Evolutionary conservation across 2,888 invertebrate species (phyloP).

Genomic region (Notodonta ziczac): DNA sequence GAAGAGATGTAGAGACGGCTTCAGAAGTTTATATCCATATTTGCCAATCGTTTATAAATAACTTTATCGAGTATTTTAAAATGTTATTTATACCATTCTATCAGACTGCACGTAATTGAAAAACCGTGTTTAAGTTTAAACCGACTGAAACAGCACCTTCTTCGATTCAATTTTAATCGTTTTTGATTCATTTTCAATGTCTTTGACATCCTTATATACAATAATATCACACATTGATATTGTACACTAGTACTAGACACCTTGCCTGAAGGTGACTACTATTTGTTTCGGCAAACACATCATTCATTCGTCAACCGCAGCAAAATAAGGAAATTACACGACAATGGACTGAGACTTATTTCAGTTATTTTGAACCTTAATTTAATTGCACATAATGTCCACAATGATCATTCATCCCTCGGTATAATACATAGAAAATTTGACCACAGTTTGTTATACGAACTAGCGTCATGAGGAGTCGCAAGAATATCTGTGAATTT

Average conservation of each 20-base stretch:
- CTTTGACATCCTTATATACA: slow-evolving; percentile 66
- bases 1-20: too few relatives aligned
- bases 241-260: slow-evolving; percentile 53
- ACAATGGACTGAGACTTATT: slow-evolving; percentile 2
- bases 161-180: slow-evolving; percentile 42
- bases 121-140: slow-evolving; percentile 10
- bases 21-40: too few relatives aligned
- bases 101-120: background rate
- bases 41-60: too few relatives aligned
- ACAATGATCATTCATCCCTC: slow-evolving; percentile 8
- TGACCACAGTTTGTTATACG: slow-evolving; percentile 16
- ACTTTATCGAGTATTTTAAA: too few relatives aligned
- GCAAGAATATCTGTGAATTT: slow-evolving; percentile 32
- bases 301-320: slow-evolving; percentile 22
- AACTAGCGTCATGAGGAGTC: slow-evolving; percentile 24
- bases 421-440: slow-evolving; percentile 17
- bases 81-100: background rate
- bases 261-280: slow-evolving; percentile 30
- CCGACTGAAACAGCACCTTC: slow-evolving; percentile 44
- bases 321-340: slow-evolving; percentile 22
- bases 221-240: slow-evolving; percentile 75
- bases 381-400: slow-evolving; percentile 8
- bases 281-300: slow-evolving; percentile 20
- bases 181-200: slow-evolving; percentile 46
- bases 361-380: slow-evolving; percentile 20